Percentiles rank a stretch among this genome's conserved stretches.
Evolutionary conservation across 2,797 vertebrate genomes (phyloP).

Genomic region (Semotilus atromaculatus): DNA sequence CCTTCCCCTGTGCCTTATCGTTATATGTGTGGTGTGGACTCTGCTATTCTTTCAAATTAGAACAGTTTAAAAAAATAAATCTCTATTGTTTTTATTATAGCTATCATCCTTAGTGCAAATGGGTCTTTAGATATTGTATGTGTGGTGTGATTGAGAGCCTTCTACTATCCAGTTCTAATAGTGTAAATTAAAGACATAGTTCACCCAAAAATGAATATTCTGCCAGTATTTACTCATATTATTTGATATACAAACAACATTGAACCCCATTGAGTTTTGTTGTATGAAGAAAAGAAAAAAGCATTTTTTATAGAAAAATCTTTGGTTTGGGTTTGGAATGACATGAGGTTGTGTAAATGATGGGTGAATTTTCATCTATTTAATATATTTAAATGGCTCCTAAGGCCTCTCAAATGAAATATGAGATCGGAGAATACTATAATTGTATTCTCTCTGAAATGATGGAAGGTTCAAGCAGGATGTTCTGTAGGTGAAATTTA

Average conservation of each 20-base stretch:
- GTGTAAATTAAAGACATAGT: neutral
- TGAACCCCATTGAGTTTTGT: neutral
- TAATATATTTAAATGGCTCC: slow-evolving; percentile 6
- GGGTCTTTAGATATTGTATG: neutral
- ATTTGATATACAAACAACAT: neutral
- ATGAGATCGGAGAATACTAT: neutral
- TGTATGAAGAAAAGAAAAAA: neutral
- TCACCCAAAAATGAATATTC: neutral
- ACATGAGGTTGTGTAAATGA: neutral
- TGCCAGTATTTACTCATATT: neutral
- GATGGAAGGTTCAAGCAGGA: neutral
- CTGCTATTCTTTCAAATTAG: neutral
- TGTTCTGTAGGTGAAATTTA: slow-evolving; percentile 22
- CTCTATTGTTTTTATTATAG: neutral
- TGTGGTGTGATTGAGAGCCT: neutral
- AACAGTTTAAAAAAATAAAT: neutral
- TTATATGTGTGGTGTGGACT: neutral
- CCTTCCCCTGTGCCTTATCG: neutral
- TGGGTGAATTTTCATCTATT: neutral
- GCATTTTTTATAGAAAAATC: neutral
- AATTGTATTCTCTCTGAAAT: neutral
- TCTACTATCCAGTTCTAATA: neutral
- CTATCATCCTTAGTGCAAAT: neutral
- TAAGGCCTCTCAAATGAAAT: neutral
- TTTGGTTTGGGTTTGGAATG: slow-evolving; percentile 15